phyloP scores from a whole-genome alignment of 2,797 vertebrate species.

The Lagorchestes hirsutus region DNA sequence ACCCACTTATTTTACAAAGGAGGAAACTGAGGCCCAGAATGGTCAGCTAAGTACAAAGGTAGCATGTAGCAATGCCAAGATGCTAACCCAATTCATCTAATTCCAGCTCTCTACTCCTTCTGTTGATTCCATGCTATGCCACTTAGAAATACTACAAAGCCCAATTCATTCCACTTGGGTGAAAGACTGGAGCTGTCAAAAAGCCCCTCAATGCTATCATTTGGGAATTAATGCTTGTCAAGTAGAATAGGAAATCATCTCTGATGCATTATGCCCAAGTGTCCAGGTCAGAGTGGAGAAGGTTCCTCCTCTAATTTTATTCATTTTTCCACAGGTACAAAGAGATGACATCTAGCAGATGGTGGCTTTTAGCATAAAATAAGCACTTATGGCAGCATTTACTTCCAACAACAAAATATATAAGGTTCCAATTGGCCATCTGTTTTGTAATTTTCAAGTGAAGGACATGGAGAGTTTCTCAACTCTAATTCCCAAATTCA shows the following conservation, averaged over 20 bases:
- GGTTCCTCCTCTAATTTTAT: slow-evolving; percentile 70
- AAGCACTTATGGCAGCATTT: slow-evolving; percentile 79
- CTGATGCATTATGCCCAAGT: slow-evolving; percentile 52
- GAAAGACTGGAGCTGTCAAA: slow-evolving; percentile 68
- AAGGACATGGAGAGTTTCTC: slow-evolving; percentile 76
- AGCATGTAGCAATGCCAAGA: background rate
- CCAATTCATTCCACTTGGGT: slow-evolving; percentile 40
- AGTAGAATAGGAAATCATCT: slow-evolving; percentile 11
- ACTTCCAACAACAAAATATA: slow-evolving; percentile 63
- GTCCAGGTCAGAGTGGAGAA: slow-evolving; percentile 77
- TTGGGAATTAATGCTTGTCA: slow-evolving; percentile 70
- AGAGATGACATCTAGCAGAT: slow-evolving; percentile 82
- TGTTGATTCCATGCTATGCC: background rate
- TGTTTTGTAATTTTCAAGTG: slow-evolving; percentile 82
- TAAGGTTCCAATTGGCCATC: slow-evolving; percentile 79
- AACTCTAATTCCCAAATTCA: slow-evolving; percentile 66
- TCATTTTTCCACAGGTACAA: slow-evolving; percentile 80
- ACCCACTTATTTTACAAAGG: background rate
- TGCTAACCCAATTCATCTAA: background rate
- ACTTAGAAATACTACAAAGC: slow-evolving; percentile 44
- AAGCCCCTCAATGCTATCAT: slow-evolving; percentile 47
- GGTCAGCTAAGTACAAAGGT: background rate
- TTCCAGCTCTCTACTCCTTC: background rate
- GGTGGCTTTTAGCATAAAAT: slow-evolving; percentile 82
- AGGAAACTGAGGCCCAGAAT: background rate